Evolutionary conservation across 2,888 invertebrate genomes (phyloP), one percentile per base, ranked within the genome.

Genomic region (Bruchidius siliquastri): DNA sequence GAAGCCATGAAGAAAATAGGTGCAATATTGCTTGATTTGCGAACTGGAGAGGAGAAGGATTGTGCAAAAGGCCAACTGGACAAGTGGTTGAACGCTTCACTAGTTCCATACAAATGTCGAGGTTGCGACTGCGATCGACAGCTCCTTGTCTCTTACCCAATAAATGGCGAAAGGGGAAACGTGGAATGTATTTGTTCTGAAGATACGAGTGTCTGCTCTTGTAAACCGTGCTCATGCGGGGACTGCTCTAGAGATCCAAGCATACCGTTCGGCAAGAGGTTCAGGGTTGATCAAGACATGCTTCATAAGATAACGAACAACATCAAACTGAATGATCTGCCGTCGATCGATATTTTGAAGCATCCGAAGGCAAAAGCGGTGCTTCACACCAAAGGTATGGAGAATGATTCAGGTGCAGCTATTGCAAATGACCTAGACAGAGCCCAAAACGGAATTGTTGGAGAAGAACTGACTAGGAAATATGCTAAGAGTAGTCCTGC

Each of bases 101-200:
- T 76, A 49, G 74, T 80, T 30, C 78, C 77, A 18, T 79, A 79
- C 22, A 70, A 20, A 26, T 76, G 79, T 66, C 68, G 74, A 49
- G 76, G 76, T 22, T 78, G 77, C 32, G 72, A 74, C 0, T 73
- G 75, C 20, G 73, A 76, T 26, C 73, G 75, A 0, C 77, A 77
- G 69, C 73, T 77, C 10, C 70, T 81, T 21, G 77, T 80, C 8
- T 75, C 79, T 8, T 80, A 82, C 71, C 81, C 81, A 8, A 72
- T 79, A 20, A 69, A 71, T 21, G 32, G 68, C 2, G 21, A 68
- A 18, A 21, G 71, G 21, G n/a, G 18, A 20, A 0, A 20, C 18
- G 21, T 69, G 20, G 18, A 30, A n/a, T 22, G 73, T 69, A 20
- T 68, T 2, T 67, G 70, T n/a, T 70, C 74, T 20, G 68, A 71